Base-by-base conservation (phyloP, 2,888 invertebrate species). In the Chloroclystis v-ata region DNA sequence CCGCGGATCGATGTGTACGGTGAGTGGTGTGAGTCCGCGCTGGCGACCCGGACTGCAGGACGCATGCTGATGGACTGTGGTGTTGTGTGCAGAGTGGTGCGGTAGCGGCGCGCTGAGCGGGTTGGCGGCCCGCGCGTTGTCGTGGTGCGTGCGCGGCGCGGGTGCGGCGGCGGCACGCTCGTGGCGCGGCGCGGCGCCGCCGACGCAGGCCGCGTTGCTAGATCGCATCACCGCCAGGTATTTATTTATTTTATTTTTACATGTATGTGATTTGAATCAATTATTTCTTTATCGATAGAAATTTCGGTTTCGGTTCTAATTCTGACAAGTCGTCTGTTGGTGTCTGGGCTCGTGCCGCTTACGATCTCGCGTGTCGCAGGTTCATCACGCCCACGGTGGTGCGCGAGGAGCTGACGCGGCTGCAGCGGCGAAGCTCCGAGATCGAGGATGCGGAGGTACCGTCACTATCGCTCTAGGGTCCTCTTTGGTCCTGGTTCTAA, bases 81-180 rank as follows among this genome's bases (percentile, higher is more conserved):
- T 10, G 14, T 14, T 11, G 8, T 0, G 14, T 33, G 24, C 28
- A 46, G 56, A 28, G 38, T 45, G 46, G 43, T 51, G 51, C 47
- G 20, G 45, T 14, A 30, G 69, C 91, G 14, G 85, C 89, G 62
- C 82, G 89, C 49, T 72, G 91, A 58, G 91, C 89, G 10, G 93
- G 93, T 70, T 91, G 90, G 85, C 85, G 94, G 59, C 95, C 92
- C 67, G 88, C 89, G 24, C 87, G 89, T 54, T 89, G 91, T 42
- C 69, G 13, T 37, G 43, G 93, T 45, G 84, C 90, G 45, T 90
- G 90, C 66, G 84, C 95, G 54, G 95, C 93, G 39, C 67, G 47
- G 62, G 65, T 37, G 68, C 63, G 44, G 54, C 57, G 45, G 61
- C 60, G 56, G 94, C 94, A 42, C 58, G 47, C 46, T 57, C 91